A percentile compares a stretch with the other conserved stretches of the same genome.
Conservation (phyloP, 1,140 invertebrate species). For the Ridgeia piscesae region DNA sequence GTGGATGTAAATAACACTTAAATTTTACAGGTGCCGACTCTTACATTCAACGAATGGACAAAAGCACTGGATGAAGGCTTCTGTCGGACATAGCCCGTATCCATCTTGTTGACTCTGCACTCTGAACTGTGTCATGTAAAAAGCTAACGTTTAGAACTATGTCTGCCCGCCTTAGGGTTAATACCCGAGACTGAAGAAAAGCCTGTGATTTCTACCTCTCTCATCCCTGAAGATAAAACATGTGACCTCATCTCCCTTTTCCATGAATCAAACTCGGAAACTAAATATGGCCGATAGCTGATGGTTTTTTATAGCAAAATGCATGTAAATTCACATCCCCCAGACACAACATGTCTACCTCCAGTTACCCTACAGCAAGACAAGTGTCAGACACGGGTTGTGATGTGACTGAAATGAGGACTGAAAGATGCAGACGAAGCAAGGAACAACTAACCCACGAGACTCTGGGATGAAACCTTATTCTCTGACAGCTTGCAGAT, state of each 20-base stretch:
- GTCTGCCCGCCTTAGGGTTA: too few species aligned
- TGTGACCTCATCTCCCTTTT: not conserved
- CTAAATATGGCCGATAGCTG: not conserved
- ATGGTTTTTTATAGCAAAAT: not conserved
- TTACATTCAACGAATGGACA: not conserved
- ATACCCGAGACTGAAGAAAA: not conserved
- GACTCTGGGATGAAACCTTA: not conserved
- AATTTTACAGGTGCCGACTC: not conserved
- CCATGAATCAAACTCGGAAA: not conserved
- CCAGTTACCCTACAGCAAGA: not conserved
- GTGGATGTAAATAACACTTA: not conserved
- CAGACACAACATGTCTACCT: not conserved
- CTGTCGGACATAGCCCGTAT: not conserved
- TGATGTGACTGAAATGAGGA: not conserved
- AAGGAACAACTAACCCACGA: not conserved
- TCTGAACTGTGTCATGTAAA: too few species aligned
- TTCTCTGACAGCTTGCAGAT: not conserved
- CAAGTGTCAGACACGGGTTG: not conserved
- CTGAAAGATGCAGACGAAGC: not conserved
- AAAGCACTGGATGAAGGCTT: not conserved
- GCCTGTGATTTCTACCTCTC: not conserved
- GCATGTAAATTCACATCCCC: not conserved
- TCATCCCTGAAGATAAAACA: not conserved
- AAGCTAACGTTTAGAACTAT: too few species aligned
- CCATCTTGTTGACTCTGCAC: not conserved